Evolutionary conservation across 2,797 vertebrate species (phyloP), one percentile per base, ranked within the genome.

Genomic region (Falco rusticolus): DNA sequence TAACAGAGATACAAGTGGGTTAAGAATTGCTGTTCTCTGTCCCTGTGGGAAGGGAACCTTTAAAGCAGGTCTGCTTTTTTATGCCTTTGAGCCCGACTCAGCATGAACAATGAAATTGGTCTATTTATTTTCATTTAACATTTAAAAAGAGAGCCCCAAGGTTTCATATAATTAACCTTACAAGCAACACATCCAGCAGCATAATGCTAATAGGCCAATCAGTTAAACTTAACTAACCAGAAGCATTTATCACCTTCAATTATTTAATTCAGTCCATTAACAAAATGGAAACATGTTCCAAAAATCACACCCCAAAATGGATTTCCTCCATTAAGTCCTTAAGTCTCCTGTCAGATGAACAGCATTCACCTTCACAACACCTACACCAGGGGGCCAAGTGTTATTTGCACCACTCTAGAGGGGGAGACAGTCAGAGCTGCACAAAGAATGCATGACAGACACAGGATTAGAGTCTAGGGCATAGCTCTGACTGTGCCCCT

Each of bases 61-160:
- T 74, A 82, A 72, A 86, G 45, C 51, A 88, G 18, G 29, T 29
- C 41, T 94, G 43, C 54, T 82, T 93, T 72, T 94, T 88, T 59
- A 86, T 12, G 51, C 50, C 33, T 71, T 59, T 64, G 39, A 87
- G 78, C 45, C 15, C 37, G 59, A 79, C 16, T 77, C 48, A 41
- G n/a, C 24, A 84, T 0, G 4, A 26, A 33, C 59, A 93, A 84
- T 66, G 6, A 91, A 94, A 94, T 93, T 41, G 84, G 29, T 24
- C 76, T 74, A 51, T 90, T 59, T 80, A 75, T 96, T 89, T 92
- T 65, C 64, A 95, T 90, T 89, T 90, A 91, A 61, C 57, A 84
- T 37, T 72, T 64, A 87, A 76, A 94, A 92, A 90, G 61, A 92
- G n/a, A 92, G 45, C 68, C 78, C 54, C 34, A 69, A 92, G 68